A percentile compares a stretch with the other conserved stretches of the same genome.
phyloP scores from a whole-genome alignment of 2,888 invertebrate species.

The Tryphoninae sp. region DNA sequence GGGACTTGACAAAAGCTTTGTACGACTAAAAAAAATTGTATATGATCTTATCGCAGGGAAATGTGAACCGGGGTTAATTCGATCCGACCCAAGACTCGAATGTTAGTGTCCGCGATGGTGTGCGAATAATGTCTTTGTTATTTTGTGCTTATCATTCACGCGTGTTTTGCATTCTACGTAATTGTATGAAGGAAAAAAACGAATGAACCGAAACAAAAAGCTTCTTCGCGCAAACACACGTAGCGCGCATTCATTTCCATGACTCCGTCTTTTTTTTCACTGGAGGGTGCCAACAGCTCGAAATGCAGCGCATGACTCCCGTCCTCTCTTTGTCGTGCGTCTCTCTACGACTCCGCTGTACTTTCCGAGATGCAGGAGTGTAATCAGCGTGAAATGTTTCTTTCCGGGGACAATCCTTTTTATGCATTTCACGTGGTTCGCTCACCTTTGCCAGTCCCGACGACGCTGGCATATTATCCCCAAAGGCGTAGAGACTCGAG shows the following conservation, averaged over 20 bases:
- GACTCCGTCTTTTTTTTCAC: conserved; percentile 54
- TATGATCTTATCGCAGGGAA: too few relatives aligned
- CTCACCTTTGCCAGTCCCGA: conserved; percentile 51
- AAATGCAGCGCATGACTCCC: conserved; percentile 46
- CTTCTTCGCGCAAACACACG: conserved; percentile 51
- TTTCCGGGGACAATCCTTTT: conserved; percentile 69
- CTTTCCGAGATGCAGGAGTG: conserved; percentile 64
- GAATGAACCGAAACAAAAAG: conserved; percentile 42
- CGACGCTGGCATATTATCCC: conserved; percentile 31
- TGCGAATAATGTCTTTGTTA: conserved; percentile 9
- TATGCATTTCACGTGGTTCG: conserved; percentile 66
- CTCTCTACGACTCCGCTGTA: conserved; percentile 53
- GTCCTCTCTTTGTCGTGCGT: conserved; percentile 39
- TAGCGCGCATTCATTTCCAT: conserved; percentile 50
- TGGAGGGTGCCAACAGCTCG: conserved; percentile 54
- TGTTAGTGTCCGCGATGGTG: background rate
- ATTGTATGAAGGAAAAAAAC: conserved; percentile 51
- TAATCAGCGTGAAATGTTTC: conserved; percentile 76
- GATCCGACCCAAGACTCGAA: background rate
- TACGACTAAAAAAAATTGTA: too few relatives aligned
- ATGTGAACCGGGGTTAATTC: background rate
- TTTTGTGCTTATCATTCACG: conserved; percentile 10
- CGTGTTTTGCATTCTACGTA: conserved; percentile 40
- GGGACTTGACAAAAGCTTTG: too few relatives aligned
- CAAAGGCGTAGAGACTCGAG: conserved; percentile 48